phyloP scores from a whole-genome alignment of 2,888 invertebrate species.

The Yponomeuta evonymella region DNA sequence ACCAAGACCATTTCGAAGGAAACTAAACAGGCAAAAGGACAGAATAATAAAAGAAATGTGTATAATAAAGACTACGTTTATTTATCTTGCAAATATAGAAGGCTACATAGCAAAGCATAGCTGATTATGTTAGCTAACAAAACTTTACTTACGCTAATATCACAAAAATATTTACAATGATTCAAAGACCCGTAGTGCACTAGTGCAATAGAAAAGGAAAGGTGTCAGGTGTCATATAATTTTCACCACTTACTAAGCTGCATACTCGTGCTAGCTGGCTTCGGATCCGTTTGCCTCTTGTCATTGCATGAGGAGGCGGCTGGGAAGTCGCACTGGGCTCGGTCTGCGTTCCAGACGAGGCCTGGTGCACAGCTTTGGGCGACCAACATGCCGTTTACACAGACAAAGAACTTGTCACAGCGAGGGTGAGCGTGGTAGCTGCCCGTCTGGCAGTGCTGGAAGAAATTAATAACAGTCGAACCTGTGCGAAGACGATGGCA shows the following conservation, averaged over 20 bases:
- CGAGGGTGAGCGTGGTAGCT: conserved; percentile 84
- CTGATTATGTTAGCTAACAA: background rate
- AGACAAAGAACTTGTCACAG: conserved; percentile 85
- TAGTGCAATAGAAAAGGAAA: background rate
- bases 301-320: conserved; percentile 78
- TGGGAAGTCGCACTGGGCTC: conserved; percentile 85
- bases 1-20: conserved; percentile 6
- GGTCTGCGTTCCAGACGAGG: conserved; percentile 81
- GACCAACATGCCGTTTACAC: conserved; percentile 83
- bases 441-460: conserved; percentile 79
- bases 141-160: conserved; percentile 5
- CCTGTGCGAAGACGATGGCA: too few relatives aligned
- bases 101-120: background rate
- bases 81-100: background rate
- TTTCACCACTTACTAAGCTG: conserved; percentile 24
- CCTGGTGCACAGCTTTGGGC: conserved; percentile 85
- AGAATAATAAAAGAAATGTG: conserved; percentile 2
- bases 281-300: conserved; percentile 41
- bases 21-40: conserved; percentile 1
- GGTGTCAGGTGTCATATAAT: background rate
- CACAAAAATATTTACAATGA: background rate
- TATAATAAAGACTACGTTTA: background rate
- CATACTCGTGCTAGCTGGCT: conserved; percentile 39
- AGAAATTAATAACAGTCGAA: background rate
- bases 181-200: background rate